Percentiles rank a stretch among this genome's conserved stretches.
Evolutionary conservation across 2,888 invertebrate species (phyloP).

Genomic region (Drosophila aldrichi): DNA sequence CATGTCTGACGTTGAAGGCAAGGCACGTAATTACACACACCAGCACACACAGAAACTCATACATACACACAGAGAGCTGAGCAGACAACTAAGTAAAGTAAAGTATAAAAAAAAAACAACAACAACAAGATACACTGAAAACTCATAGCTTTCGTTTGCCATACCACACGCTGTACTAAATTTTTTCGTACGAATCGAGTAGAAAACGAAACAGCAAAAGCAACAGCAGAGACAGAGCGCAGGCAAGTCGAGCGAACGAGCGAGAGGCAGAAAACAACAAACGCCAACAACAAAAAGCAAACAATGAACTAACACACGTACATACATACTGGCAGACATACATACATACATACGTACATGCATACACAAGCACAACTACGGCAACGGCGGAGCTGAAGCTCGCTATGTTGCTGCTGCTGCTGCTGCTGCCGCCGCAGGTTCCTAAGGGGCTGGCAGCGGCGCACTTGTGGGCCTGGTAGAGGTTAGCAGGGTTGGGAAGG

Average conservation of each 20-base stretch:
- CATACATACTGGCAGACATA: background rate
- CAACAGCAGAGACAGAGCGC: constrained; percentile 27
- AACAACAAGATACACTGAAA: constrained; percentile 78
- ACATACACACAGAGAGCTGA: constrained; percentile 32
- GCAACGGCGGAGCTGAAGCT: constrained; percentile 42
- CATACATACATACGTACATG: constrained; percentile 7
- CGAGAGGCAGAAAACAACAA: constrained; percentile 66
- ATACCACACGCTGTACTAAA: constrained; percentile 83
- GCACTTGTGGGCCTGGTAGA: constrained; percentile 49
- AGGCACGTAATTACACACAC: constrained; percentile 69
- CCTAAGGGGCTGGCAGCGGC: constrained; percentile 68
- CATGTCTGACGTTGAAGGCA: constrained; percentile 59
- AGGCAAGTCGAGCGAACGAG: constrained; percentile 23
- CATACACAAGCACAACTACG: constrained; percentile 26
- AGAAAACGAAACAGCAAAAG: constrained; percentile 66
- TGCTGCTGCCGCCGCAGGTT: constrained; percentile 65
- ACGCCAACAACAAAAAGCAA: constrained; percentile 77
- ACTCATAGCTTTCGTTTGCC: constrained; percentile 84
- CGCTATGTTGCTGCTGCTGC: constrained; percentile 44
- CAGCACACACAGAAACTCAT: constrained; percentile 33
- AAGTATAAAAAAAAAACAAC: constrained; percentile 22
- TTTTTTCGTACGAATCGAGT: constrained; percentile 77
- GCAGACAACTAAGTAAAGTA: constrained; percentile 38
- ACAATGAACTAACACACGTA: constrained; percentile 71
- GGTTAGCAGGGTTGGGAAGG: constrained; percentile 17